Conservation (phyloP, 2,888 invertebrate genomes). For the Diadegma fenestrale region DNA sequence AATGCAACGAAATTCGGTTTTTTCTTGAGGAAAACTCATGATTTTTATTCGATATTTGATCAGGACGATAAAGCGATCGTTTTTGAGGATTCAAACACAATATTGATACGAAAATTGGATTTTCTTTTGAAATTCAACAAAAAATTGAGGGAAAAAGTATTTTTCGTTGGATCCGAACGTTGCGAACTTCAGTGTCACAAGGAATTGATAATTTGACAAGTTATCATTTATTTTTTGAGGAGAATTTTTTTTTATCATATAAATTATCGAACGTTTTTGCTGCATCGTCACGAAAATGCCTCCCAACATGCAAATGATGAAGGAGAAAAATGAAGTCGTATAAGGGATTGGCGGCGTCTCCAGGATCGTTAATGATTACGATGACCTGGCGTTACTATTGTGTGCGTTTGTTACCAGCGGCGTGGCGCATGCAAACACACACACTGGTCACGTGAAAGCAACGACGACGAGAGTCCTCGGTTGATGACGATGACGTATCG, state of each 20-base stretch:
- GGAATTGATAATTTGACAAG: too few species aligned
- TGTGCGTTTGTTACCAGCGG: conserved; percentile 1
- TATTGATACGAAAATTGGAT: too few species aligned
- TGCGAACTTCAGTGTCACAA: too few species aligned
- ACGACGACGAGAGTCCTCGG: not conserved
- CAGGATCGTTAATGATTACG: conserved; percentile 47
- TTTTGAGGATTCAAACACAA: too few species aligned
- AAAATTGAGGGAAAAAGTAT: too few species aligned
- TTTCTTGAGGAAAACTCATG: too few species aligned
- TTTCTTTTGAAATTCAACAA: too few species aligned
- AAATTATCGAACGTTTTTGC: not conserved
- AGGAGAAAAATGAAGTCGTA: not conserved
- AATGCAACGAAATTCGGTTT: too few species aligned
- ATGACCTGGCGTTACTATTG: conserved; percentile 44
- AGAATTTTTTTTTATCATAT: not conserved
- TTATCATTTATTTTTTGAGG: too few species aligned
- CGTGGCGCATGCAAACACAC: not conserved
- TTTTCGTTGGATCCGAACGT: too few species aligned
- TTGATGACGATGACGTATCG: conserved; percentile 61
- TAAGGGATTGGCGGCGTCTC: conserved; percentile 15
- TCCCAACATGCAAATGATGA: not conserved
- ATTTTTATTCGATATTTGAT: too few species aligned
- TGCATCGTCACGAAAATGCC: not conserved
- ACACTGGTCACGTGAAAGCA: conserved; percentile 55
- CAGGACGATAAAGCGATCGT: too few species aligned